Base-by-base conservation (phyloP, 2,113 vertebrate species). In the Phocoena phocoena region DNA sequence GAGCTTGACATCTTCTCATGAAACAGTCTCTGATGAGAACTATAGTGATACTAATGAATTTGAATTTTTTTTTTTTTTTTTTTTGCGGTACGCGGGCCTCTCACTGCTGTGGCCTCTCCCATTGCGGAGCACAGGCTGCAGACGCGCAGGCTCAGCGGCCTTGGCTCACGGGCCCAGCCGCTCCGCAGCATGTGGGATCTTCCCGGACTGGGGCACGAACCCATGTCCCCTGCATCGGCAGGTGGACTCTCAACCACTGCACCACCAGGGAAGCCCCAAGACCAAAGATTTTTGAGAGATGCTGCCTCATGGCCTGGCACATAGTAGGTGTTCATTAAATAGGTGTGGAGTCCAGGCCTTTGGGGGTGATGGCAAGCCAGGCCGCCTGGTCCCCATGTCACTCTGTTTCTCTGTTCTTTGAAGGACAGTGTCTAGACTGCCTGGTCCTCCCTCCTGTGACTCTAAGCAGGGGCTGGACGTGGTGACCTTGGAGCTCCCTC, bases 11-110 rank as follows among this genome's bases (percentile, higher is more conserved):
- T 28, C 55, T 53, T 67, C 67, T 41, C 73, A 44, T 5, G 20
- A 41, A 26, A 44, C 23, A 4, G 20, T 91, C 36, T 84, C 68
- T 12, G 36, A 26, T 31, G 77, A 84, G 50, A 50, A 55, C 26
- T 33, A 5, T 0, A 2, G 11, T 26, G 41, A 33, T 23, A 12
- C 6, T 33, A 26, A 33, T 0, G 25, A 28, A 21, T 25, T 1
- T 2, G 79, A 60, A 41, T 53, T 33, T 50, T 80, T 36, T 33
- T 50, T 80, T 80, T 41, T 53, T 33, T 80, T 50, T 33, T 50
- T 76, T 50, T 50, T 12, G 44, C 10, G 47, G 11, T 47, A 47
- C 47, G 12, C 3, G 47, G 47, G 12, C 47, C 47, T 50, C 12
- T 50, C 12, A 50, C 47, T 50, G 47, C 1, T 1, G 47, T 50